Evolutionary conservation across 2,113 vertebrate genomes (phyloP).

Genomic region (Columba janthina): DNA sequence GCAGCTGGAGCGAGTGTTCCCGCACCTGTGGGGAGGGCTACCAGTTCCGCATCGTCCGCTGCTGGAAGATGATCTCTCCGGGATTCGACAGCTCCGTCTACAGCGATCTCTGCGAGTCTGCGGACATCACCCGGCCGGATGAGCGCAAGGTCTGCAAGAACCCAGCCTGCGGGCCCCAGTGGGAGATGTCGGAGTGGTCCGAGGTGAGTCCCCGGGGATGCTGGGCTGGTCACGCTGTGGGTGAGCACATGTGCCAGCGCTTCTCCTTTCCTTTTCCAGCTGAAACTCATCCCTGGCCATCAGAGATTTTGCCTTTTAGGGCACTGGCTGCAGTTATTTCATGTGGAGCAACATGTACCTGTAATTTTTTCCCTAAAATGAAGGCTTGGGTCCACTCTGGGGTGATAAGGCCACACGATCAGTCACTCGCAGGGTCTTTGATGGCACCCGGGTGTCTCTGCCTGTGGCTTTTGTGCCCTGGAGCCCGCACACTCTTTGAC

Average conservation of each 20-base stretch:
- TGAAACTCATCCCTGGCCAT: rapidly evolving
- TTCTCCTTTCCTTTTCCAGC: rapidly evolving
- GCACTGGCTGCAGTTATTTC: rapidly evolving
- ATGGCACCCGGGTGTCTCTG: too few species aligned
- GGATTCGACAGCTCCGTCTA: constrained; percentile 98
- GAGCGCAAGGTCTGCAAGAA: constrained; percentile 92
- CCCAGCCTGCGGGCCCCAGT: constrained; percentile 93
- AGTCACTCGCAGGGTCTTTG: background rate
- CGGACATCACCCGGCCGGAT: constrained; percentile 86
- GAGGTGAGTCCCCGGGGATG: constrained; percentile 75
- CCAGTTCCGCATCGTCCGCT: constrained; percentile 93
- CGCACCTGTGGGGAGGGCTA: constrained; percentile 94
- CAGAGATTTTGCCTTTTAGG: background rate
- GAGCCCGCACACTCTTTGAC: rapidly evolving
- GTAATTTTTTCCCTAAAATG: background rate
- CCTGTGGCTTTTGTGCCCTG: background rate
- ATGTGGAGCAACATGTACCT: rapidly evolving
- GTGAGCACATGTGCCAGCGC: rapidly evolving
- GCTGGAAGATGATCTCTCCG: constrained; percentile 98
- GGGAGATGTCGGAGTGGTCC: constrained; percentile 97
- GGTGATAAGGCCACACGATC: rapidly evolving
- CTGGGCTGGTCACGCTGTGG: rapidly evolving
- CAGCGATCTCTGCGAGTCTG: constrained; percentile 90
- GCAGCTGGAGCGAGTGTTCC: constrained; percentile 98
- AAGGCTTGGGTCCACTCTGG: background rate